Percentiles rank a stretch among this genome's conserved stretches.
These are phyloP conservation scores for Gouania willdenowi DNA, from an alignment of 2,797 vertebrate species.

Conservation along the genomic window DNA sequence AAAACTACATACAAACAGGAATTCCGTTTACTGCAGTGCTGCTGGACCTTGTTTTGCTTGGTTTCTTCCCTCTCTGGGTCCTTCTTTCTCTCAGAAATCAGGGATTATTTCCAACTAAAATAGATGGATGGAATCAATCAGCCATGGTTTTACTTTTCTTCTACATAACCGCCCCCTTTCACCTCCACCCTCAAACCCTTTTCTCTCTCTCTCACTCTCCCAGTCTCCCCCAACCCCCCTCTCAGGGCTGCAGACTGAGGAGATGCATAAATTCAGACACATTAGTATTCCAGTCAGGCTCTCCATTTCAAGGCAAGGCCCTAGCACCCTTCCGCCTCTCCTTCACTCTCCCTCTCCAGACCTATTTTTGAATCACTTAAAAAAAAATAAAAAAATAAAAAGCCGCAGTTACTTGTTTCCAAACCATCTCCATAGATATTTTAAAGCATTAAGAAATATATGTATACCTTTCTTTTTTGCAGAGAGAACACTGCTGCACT, in stretches of 20 bases:
- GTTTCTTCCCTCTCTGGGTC: conserved; percentile 13
- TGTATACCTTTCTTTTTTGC: conserved; percentile 13
- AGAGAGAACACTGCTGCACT: conserved; percentile 22
- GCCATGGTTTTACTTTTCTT: conserved; percentile 58
- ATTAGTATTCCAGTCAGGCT: conserved; percentile 84
- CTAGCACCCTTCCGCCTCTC: conserved; percentile 66
- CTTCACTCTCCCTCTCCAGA: conserved; percentile 42
- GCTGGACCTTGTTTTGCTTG: conserved; percentile 44
- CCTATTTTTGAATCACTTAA: conserved; percentile 69
- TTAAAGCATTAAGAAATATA: conserved; percentile 32
- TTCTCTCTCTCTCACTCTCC: conserved; percentile 27
- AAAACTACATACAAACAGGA: conserved; percentile 8
- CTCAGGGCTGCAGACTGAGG: conserved; percentile 77
- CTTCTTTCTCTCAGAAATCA: conserved; percentile 20
- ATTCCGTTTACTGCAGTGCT: conserved; percentile 38
- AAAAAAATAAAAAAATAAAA: too few relatives aligned
- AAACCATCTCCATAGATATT: conserved; percentile 51
- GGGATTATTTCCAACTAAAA: conserved; percentile 58
- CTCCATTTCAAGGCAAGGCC: conserved; percentile 77
- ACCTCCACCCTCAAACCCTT: conserved; percentile 62
- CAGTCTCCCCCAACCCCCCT: conserved; percentile 53
- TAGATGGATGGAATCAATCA: conserved; percentile 72
- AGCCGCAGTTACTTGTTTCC: conserved; percentile 45
- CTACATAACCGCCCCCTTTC: conserved; percentile 54
- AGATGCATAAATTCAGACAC: conserved; percentile 80